These are phyloP conservation scores for Drosophila paranaensis DNA, from an alignment of 2,888 invertebrate genomes.

Conservation along the genomic window DNA sequence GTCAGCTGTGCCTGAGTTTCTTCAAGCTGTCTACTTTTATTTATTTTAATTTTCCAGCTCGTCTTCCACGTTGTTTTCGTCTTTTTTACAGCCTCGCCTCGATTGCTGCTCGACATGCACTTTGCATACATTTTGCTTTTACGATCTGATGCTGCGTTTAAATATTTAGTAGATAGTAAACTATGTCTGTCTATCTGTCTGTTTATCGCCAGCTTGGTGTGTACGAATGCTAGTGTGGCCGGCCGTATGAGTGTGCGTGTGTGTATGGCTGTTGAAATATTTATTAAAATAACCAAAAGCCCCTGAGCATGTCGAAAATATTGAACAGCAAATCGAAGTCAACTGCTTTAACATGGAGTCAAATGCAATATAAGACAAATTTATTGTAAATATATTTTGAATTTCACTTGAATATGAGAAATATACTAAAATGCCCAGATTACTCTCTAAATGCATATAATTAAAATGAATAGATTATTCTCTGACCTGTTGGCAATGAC, in stretches of 20 bases:
- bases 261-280: conserved; percentile 54
- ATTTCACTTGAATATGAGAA: not conserved
- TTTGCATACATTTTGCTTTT: conserved; percentile 77
- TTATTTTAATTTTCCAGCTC: conserved; percentile 69
- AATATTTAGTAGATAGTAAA: conserved; percentile 80
- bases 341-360: not conserved
- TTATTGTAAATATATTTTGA: not conserved
- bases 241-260: conserved; percentile 19
- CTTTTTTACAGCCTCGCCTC: conserved; percentile 67
- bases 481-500: no score
- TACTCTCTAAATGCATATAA: no score
- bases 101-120: conserved; percentile 80
- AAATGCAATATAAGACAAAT: not conserved
- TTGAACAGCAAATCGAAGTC: conserved; percentile 16
- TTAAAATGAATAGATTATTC: not conserved
- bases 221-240: not conserved
- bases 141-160: conserved; percentile 77
- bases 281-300: conserved; percentile 60
- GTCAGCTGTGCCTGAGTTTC: not conserved
- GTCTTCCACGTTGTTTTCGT: conserved; percentile 15
- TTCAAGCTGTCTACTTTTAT: conserved; percentile 57
- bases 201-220: not conserved
- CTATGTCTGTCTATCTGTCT: conserved; percentile 47
- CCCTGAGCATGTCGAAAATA: conserved; percentile 24
- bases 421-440: no score